Conservation (phyloP, 2,797 vertebrate species). For the Pyrocephalus nanus region DNA sequence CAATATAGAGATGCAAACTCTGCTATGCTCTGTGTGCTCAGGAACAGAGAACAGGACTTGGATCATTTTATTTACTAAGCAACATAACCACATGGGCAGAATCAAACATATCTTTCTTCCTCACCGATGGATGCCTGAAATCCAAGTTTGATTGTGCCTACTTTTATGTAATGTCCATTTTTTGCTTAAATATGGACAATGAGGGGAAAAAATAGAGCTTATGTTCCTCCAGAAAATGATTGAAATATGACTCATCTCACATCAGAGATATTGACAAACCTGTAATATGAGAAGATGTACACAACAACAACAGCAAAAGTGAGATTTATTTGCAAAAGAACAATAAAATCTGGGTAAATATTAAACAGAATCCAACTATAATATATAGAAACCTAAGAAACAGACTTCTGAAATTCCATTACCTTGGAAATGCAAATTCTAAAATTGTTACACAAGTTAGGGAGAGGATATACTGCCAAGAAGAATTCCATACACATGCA, state of each 20-base stretch:
- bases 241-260: background rate
- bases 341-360: background rate
- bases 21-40: background rate
- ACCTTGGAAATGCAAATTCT: background rate
- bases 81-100: background rate
- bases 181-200: background rate
- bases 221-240: background rate
- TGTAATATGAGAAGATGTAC: background rate
- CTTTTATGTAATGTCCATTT: background rate
- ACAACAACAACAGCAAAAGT: background rate
- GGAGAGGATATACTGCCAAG: background rate
- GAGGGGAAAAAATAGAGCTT: background rate
- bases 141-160: background rate
- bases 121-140: background rate
- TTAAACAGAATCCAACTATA: background rate
- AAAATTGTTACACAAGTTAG: background rate
- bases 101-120: background rate
- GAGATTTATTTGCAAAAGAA: background rate
- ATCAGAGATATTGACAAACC: background rate
- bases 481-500: background rate
- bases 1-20: background rate
- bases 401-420: background rate
- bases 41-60: background rate
- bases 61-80: background rate
- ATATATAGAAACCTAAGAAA: background rate